phyloP scores from a whole-genome alignment of 2,888 invertebrate genomes.

The Anarsia innoxiella region DNA sequence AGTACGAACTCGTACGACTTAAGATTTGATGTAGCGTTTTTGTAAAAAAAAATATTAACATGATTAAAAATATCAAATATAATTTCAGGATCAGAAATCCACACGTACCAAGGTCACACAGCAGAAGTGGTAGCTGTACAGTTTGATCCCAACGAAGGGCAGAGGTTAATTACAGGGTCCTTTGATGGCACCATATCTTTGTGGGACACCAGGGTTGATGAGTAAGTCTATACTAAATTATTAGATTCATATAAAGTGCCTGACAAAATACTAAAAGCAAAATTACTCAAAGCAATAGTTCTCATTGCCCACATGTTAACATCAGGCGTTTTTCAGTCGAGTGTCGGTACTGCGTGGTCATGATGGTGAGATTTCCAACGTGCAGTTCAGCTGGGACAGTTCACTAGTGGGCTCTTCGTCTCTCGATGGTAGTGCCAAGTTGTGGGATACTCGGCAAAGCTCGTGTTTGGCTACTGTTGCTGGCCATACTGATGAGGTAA shows the following conservation, averaged over 20 bases:
- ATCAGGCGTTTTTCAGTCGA: conserved; percentile 49
- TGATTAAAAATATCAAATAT: too few relatives aligned
- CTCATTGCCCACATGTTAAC: too few relatives aligned
- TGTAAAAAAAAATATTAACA: too few relatives aligned
- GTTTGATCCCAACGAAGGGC: conserved; percentile 81
- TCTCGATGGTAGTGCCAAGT: conserved; percentile 79
- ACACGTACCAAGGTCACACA: conserved; percentile 78
- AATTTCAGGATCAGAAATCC: conserved; percentile 73
- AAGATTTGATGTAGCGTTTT: too few relatives aligned
- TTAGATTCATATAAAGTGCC: too few relatives aligned
- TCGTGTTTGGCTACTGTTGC: conserved; percentile 74
- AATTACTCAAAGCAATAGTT: too few relatives aligned
- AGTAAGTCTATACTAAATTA: too few relatives aligned
- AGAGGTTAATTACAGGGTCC: conserved; percentile 83
- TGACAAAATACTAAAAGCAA: background rate
- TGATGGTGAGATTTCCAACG: conserved; percentile 80
- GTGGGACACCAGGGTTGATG: conserved; percentile 82
- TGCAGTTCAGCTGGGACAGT: conserved; percentile 80
- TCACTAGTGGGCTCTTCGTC: conserved; percentile 81
- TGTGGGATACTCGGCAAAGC: conserved; percentile 80
- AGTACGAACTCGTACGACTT: too few relatives aligned
- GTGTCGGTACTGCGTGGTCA: conserved; percentile 77
- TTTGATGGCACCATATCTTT: conserved; percentile 85
- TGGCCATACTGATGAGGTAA: conserved; percentile 78
- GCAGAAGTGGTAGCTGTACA: conserved; percentile 85